phyloP scores from a whole-genome alignment of 2,888 invertebrate genomes.

The Chorisops tibialis region DNA sequence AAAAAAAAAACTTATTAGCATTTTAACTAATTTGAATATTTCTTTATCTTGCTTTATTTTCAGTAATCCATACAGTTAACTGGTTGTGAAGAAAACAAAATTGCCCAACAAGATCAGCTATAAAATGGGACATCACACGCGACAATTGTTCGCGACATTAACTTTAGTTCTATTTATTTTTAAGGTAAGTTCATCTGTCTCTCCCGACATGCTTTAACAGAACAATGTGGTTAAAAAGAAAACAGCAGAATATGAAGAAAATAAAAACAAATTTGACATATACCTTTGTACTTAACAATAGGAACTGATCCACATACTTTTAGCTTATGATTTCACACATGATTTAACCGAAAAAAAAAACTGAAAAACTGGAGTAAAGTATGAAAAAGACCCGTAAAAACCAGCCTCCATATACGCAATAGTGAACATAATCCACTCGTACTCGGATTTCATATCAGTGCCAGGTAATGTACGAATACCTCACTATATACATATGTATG shows the following conservation, averaged over 20 bases:
- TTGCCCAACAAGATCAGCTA: conserved; percentile 4
- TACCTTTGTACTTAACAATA: no score
- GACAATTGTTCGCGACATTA: conserved; percentile 47
- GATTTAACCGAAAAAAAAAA: neutral
- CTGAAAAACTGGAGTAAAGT: neutral
- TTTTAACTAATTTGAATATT: conserved; percentile 16
- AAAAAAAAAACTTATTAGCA: conserved; percentile 2
- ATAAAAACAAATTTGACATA: no score
- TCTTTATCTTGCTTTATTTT: conserved; percentile 6
- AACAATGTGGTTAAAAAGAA: no score
- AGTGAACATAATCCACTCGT: no score
- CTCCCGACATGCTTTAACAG: no score
- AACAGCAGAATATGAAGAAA: no score
- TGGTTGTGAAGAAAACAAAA: conserved; percentile 3
- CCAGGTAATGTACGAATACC: no score
- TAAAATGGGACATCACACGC: conserved; percentile 50
- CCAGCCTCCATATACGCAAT: no score
- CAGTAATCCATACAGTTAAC: conserved; percentile 10
- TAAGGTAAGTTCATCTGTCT: conserved; percentile 46
- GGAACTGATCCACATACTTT: neutral
- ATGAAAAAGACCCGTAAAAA: conserved; percentile 6
- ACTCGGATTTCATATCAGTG: no score
- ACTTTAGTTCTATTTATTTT: conserved; percentile 48
- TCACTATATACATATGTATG: no score
- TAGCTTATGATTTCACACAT: neutral